Conservation (phyloP, 2,797 vertebrate genomes). For the Antennarius maculatus region DNA sequence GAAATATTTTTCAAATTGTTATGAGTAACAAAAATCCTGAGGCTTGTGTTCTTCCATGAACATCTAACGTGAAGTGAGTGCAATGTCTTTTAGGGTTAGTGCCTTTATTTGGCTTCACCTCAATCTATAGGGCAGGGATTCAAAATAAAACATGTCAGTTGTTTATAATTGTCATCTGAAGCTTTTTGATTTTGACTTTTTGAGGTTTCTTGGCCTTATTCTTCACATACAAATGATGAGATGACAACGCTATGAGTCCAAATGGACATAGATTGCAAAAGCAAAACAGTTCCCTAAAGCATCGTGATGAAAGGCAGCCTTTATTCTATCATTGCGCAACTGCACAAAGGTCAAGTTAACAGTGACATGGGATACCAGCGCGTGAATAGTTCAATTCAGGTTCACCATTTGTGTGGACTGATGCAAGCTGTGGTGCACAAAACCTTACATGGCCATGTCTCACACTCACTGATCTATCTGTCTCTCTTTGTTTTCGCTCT, state of each 20-base stretch:
- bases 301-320: slow-evolving; percentile 15
- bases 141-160: slow-evolving; percentile 11
- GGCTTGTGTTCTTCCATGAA: no score
- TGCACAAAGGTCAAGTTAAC: slow-evolving; percentile 50
- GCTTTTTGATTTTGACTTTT: background rate
- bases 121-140: slow-evolving; percentile 20
- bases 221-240: slow-evolving; percentile 1
- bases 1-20: no score
- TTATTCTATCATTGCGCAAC: slow-evolving; percentile 35
- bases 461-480: slow-evolving; percentile 32
- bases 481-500: slow-evolving; percentile 15
- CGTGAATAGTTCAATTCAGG: slow-evolving; percentile 41
- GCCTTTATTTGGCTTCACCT: background rate
- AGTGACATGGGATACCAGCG: slow-evolving; percentile 26
- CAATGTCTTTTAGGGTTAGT: no score
- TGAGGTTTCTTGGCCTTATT: background rate
- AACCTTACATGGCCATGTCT: slow-evolving; percentile 80
- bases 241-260: background rate
- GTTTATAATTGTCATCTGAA: slow-evolving; percentile 41
- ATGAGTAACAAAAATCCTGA: no score
- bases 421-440: slow-evolving; percentile 52
- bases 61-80: no score
- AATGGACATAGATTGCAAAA: background rate
- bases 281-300: slow-evolving; percentile 8
- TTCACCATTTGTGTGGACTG: slow-evolving; percentile 33